These are phyloP conservation scores for Tolmerus cingulatus DNA, from an alignment of 2,888 invertebrate genomes.

Conservation along the genomic window DNA sequence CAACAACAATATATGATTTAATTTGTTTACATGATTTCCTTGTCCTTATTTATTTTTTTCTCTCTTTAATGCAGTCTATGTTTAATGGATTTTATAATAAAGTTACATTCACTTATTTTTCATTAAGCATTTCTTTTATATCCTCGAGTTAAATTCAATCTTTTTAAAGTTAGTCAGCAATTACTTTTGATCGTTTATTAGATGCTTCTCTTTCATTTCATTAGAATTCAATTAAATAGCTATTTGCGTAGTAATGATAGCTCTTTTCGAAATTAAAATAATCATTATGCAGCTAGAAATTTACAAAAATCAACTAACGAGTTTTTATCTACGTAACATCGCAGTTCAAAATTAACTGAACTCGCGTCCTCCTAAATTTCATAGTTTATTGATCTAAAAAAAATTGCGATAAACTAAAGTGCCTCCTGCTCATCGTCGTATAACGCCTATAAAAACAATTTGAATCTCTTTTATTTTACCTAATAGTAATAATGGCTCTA, in stretches of 20 bases:
- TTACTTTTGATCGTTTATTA: neutral
- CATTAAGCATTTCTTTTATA: neutral
- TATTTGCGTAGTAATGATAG: neutral
- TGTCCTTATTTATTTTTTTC: neutral
- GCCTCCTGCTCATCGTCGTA: neutral
- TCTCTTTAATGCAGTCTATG: neutral
- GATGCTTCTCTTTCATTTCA: neutral
- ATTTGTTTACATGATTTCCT: neutral
- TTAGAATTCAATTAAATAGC: neutral
- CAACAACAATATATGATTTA: constrained; percentile 29
- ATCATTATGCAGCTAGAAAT: neutral
- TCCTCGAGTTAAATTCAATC: neutral
- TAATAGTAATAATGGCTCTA: constrained; percentile 19
- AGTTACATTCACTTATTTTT: constrained; percentile 13
- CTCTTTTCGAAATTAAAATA: neutral
- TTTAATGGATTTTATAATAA: neutral
- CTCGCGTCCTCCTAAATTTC: neutral
- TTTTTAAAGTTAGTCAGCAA: neutral
- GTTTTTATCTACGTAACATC: constrained; percentile 22
- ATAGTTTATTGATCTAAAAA: neutral
- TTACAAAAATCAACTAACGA: constrained; percentile 8
- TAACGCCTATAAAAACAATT: constrained; percentile 31
- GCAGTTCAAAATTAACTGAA: constrained; percentile 6
- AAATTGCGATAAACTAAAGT: neutral
- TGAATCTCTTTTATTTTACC: neutral